Conservation (phyloP, 2,797 vertebrate species). For the Hippopotamyrus pictus region DNA sequence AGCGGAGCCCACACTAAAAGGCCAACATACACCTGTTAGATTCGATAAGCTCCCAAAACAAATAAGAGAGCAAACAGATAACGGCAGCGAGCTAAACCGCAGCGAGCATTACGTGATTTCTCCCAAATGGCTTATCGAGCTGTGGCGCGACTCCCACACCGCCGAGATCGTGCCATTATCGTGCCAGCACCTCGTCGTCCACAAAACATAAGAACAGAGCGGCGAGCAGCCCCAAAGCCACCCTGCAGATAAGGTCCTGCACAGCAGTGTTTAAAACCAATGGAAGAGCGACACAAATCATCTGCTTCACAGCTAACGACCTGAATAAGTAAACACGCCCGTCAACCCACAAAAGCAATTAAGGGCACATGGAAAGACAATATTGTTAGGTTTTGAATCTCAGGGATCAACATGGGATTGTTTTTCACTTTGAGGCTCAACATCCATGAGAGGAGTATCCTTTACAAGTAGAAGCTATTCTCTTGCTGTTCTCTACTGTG, state of each 20-base stretch:
- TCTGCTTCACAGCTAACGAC: neutral
- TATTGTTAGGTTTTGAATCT: neutral
- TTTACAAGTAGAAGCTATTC: neutral
- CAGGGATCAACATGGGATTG: neutral
- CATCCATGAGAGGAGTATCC: neutral
- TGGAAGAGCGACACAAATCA: neutral
- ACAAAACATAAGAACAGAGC: neutral
- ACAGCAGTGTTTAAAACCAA: neutral
- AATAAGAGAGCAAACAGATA: slow-evolving; percentile 19
- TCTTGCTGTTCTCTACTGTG: neutral
- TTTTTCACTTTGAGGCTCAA: neutral
- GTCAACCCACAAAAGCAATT: neutral
- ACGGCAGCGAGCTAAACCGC: neutral
- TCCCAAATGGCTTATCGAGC: neutral
- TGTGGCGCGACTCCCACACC: neutral
- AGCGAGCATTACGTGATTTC: neutral
- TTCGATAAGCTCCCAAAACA: slow-evolving; percentile 23
- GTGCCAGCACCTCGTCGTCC: neutral
- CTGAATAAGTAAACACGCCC: neutral
- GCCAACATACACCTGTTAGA: slow-evolving; percentile 19
- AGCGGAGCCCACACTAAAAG: neutral
- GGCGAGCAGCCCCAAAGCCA: neutral
- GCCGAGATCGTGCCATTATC: neutral
- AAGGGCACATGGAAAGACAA: neutral
- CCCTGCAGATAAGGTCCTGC: neutral